Evolutionary conservation across 2,888 invertebrate genomes (phyloP).

Genomic region (Liodrosophila aerea): DNA sequence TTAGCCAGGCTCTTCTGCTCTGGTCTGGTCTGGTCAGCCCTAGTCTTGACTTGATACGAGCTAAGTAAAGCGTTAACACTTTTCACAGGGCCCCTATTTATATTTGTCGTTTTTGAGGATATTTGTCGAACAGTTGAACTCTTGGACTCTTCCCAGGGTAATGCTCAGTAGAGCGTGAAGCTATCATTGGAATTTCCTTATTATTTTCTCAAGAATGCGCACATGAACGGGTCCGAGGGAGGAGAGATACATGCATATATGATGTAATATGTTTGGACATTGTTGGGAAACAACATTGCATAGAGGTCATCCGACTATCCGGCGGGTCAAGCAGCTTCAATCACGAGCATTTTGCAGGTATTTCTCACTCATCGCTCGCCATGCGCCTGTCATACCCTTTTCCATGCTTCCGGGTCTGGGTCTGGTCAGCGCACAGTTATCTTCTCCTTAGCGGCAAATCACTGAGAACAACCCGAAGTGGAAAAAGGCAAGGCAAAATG

Average conservation of each 20-base stretch:
- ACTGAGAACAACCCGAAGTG: too few relatives aligned
- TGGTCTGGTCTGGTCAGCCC: constrained; percentile 8
- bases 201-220: neutral
- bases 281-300: neutral
- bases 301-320: constrained; percentile 24
- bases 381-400: constrained; percentile 53
- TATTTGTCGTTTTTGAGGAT: constrained; percentile 10
- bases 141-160: constrained; percentile 40
- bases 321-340: neutral
- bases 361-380: constrained; percentile 6
- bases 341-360: constrained; percentile 24
- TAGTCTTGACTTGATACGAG: constrained; percentile 10
- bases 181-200: constrained; percentile 1
- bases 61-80: constrained; percentile 57
- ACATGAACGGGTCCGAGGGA: neutral
- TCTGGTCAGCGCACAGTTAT: constrained; percentile 31
- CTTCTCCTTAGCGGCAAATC: constrained; percentile 33
- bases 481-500: constrained; percentile 31
- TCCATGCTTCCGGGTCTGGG: constrained; percentile 27
- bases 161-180: constrained; percentile 57
- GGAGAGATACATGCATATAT: too few relatives aligned
- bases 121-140: constrained; percentile 5
- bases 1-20: neutral
- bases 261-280: too few relatives aligned
- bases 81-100: constrained; percentile 3